These are phyloP conservation scores for Geotrupes spiniger DNA, from an alignment of 2,888 invertebrate species.

Conservation along the genomic window DNA sequence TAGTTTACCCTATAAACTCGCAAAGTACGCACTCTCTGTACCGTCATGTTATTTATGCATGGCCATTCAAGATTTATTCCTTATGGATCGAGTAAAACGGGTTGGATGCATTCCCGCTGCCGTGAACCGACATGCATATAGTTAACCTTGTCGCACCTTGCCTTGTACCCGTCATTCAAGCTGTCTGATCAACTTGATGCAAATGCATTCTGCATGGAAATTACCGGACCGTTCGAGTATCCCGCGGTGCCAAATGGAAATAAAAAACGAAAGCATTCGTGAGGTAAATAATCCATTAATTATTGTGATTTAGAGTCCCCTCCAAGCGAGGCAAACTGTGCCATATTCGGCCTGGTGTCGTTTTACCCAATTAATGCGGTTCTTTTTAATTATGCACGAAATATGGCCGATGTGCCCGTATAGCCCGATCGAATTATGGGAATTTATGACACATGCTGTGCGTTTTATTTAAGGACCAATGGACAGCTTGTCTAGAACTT, in stretches of 20 bases:
- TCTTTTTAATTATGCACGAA: no score
- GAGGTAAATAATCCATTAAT: conserved; percentile 3
- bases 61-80: conserved; percentile 1
- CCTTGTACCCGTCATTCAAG: conserved; percentile 26
- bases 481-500: no score
- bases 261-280: not conserved
- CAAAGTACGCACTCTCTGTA: no score
- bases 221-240: conserved; percentile 11
- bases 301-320: conserved; percentile 1
- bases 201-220: conserved; percentile 28
- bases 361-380: no score
- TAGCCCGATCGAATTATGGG: no score
- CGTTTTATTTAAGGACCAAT: no score
- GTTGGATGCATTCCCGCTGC: conserved; percentile 24
- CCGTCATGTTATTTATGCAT: not conserved
- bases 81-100: conserved; percentile 5
- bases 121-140: conserved; percentile 20
- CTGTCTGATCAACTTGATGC: conserved; percentile 20
- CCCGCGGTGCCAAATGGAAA: not conserved
- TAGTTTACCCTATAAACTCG: no score
- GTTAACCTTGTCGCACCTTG: conserved; percentile 29
- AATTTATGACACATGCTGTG: no score
- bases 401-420: no score
- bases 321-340: no score
- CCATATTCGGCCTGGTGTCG: no score